Evolutionary conservation across 2,888 invertebrate genomes (phyloP).

Genomic region (Eilema griseolum): DNA sequence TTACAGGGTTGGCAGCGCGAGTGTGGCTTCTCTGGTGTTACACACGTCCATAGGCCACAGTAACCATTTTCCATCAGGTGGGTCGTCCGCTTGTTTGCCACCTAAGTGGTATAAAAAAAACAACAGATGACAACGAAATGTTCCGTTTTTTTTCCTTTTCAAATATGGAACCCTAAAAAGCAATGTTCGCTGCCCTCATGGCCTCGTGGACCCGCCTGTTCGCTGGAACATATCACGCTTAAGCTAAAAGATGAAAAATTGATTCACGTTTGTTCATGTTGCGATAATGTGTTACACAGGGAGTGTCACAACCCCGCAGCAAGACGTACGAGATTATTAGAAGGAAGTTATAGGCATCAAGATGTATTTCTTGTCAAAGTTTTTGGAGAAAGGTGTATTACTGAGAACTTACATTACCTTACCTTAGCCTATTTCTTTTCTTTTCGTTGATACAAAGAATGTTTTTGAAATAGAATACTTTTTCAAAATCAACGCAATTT

Average conservation of each 20-base stretch:
- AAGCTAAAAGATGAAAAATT: slow-evolving; percentile 45
- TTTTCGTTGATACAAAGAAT: background rate
- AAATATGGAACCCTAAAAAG: too few species aligned
- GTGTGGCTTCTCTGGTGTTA: too few species aligned
- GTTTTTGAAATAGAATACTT: background rate
- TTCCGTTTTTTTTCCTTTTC: too few species aligned
- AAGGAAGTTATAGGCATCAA: slow-evolving; percentile 17
- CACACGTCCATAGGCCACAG: too few species aligned
- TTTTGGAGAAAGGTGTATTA: background rate
- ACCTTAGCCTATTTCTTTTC: background rate
- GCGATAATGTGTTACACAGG: slow-evolving; percentile 25
- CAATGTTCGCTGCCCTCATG: slow-evolving; percentile 10
- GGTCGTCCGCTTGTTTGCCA: too few species aligned
- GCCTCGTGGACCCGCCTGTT: slow-evolving; percentile 17
- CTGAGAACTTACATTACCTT: background rate
- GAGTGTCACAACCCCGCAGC: slow-evolving; percentile 11
- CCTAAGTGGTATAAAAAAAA: too few species aligned
- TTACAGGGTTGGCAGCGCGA: too few species aligned
- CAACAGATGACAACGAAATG: too few species aligned
- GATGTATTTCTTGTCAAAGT: background rate
- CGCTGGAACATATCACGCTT: slow-evolving; percentile 31
- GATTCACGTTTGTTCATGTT: slow-evolving; percentile 38
- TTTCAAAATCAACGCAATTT: background rate
- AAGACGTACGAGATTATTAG: slow-evolving; percentile 19
- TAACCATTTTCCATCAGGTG: too few species aligned